Conservation (phyloP, 1,140 invertebrate species). For the Leptinotarsa texana region DNA sequence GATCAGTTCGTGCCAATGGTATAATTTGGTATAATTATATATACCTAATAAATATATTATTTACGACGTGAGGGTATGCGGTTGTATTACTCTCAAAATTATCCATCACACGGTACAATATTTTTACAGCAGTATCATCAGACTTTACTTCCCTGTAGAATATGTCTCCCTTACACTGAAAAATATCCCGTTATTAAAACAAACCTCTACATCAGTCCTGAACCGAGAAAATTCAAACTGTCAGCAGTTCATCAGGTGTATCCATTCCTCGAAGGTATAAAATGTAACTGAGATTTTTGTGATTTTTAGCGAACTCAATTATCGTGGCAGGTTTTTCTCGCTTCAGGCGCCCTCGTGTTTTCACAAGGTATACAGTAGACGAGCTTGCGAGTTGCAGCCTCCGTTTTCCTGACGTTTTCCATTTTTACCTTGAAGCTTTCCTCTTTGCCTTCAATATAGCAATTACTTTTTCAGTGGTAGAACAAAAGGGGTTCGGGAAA, state of each 20-base stretch:
- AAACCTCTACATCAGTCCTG: too few species aligned
- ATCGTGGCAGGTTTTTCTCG: conserved; percentile 25
- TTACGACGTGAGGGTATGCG: too few species aligned
- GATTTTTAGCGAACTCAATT: conserved; percentile 30
- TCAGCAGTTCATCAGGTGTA: conserved; percentile 9
- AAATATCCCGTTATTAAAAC: too few species aligned
- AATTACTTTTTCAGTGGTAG: conserved; percentile 18
- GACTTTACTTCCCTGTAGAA: too few species aligned
- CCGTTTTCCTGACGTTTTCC: conserved; percentile 11
- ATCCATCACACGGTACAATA: too few species aligned
- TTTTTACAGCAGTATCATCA: too few species aligned
- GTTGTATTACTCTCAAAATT: too few species aligned
- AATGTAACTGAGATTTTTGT: conserved; percentile 27
- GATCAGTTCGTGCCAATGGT: too few species aligned
- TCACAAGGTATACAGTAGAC: conserved; percentile 20
- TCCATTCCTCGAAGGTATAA: conserved; percentile 13
- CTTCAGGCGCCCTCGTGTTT: conserved; percentile 14
- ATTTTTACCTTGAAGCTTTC: conserved; percentile 19
- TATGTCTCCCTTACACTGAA: too few species aligned
- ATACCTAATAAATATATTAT: too few species aligned
- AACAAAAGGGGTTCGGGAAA: neutral
- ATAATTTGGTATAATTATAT: too few species aligned
- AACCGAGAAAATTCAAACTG: neutral
- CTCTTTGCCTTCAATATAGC: conserved; percentile 12
- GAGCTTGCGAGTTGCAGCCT: conserved; percentile 5